Conservation (phyloP, 2,113 vertebrate genomes). For the Lophius piscatorius region DNA sequence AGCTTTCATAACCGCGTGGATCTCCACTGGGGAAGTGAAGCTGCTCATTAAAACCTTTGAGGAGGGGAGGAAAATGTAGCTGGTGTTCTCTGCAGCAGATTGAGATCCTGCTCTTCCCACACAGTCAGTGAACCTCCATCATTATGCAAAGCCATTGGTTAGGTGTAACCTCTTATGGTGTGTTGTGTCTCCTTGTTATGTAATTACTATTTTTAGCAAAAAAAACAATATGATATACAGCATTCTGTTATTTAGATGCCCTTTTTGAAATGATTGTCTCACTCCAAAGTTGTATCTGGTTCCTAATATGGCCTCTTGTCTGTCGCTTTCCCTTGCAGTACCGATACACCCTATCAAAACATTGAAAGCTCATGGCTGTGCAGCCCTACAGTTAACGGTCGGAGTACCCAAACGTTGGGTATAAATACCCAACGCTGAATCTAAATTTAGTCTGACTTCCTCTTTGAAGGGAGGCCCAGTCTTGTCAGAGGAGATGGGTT, state of each 20-base stretch:
- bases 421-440: conserved; percentile 70
- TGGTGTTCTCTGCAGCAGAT: conserved; percentile 36
- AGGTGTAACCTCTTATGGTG: conserved; percentile 13
- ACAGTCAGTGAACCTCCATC: conserved; percentile 17
- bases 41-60: conserved; percentile 71
- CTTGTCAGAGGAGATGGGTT: conserved; percentile 63
- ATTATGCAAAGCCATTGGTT: conserved; percentile 9
- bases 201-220: conserved; percentile 12
- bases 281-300: conserved; percentile 46
- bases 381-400: conserved; percentile 72
- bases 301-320: conserved; percentile 32
- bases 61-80: conserved; percentile 30
- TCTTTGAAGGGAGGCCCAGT: conserved; percentile 66
- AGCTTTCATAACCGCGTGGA: conserved; percentile 66
- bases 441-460: conserved; percentile 66
- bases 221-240: conserved; percentile 11
- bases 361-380: conserved; percentile 60
- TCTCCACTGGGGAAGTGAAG: conserved; percentile 66
- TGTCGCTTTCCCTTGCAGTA: conserved; percentile 55
- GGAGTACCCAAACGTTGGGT: conserved; percentile 68
- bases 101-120: conserved; percentile 27
- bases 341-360: conserved; percentile 69
- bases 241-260: conserved; percentile 24
- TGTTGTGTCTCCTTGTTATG: conserved; percentile 31
- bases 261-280: conserved; percentile 23